Base-by-base conservation (phyloP, 2,113 vertebrate genomes). In the Chlorodrepanis virens region DNA sequence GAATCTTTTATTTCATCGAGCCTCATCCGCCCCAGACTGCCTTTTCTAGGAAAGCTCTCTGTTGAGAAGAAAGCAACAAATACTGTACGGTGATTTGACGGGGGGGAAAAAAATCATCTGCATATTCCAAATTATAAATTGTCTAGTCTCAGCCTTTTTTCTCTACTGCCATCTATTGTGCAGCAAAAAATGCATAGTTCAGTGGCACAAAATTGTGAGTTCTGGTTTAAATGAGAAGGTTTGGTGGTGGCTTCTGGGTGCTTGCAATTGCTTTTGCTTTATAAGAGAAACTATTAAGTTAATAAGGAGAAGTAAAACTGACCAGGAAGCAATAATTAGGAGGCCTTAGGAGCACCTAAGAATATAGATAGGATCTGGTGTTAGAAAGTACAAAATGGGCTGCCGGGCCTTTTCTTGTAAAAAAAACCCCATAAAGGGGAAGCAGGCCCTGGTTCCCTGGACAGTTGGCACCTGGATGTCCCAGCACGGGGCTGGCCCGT, bases 81-180 rank as follows among this genome's bases (percentile, higher is more conserved):
- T 96, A 89, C 91, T 83, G 77, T 65, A 79, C 13, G 3, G 84
- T 92, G 89, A 97, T 95, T 87, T 93, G 92, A 67, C 1, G 68
- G 68, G 37, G 68, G n/a, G 11, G 0, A 3, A 29, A 65, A 69
- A 78, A 93, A 92, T 97, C 90, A 88, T 53, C 75, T 90, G 69
- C 76, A 65, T 90, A 91, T 91, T 89, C 61, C 91, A 95, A 97
- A 97, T 91, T 94, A 95, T 96, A 97, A 97, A 94, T 96, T 84
- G 56, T 96, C 81, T 92, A 27, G 16, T 89, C 64, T 91, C 93
- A 96, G 95, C 45, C 94, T 97, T 93, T 96, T 94, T 97, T 97
- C 96, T 97, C 93, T 94, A 80, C 87, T 96, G 91, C 97, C 97
- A 98, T 97, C 97, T 98, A 97, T 97, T 98, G 97, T 91, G 95